Base-by-base conservation (phyloP, 2,797 vertebrate species). In the Coracias cyanogaster region DNA sequence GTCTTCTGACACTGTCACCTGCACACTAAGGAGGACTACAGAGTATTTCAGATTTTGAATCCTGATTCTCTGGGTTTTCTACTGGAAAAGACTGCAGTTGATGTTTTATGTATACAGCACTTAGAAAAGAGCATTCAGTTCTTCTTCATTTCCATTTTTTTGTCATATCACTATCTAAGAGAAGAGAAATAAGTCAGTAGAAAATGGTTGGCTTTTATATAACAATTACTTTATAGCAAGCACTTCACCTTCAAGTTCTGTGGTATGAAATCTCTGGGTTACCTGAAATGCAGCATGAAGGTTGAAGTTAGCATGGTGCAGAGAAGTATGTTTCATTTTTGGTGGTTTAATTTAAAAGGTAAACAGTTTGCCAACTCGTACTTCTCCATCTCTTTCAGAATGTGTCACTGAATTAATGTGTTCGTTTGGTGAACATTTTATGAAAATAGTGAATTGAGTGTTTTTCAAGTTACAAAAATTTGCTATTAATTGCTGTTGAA, bases 21-120 rank as follows among this genome's bases (percentile, higher is more conserved):
- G 57, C 35, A 64, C 16, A 7, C 48, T 45, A 3, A 39, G 45
- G n/a, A 41, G 18, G 17, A 73, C 48, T 86, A 35, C 18, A 76
- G 31, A 54, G 5, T 39, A 46, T 81, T 86, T 86, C 52, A 57
- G 33, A 43, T 69, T 74, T 61, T 41, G 35, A 81, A 64, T 90
- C 41, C 57, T 57, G 22, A 84, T 90, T 77, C 80, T 88, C 22
- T 74, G 77, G 22, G 48, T 61, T 89, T 86, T 92, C 78, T 89
- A 9, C 72, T 90, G 69, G 66, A 76, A 72, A 46, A 74, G 65
- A 37, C 82, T 90, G 72, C 77, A 83, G 49, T 72, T 78, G 70
- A 94, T 90, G 22, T 86, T 95, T 94, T 93, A 83, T 93, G 83
- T 90, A 64, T 92, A 69, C 65, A 83, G 76, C 41, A 61, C 57